Percentiles rank a stretch among this genome's conserved stretches.
Conservation (phyloP, 2,888 invertebrate genomes). For the Leptinotarsa rubiginosa region DNA sequence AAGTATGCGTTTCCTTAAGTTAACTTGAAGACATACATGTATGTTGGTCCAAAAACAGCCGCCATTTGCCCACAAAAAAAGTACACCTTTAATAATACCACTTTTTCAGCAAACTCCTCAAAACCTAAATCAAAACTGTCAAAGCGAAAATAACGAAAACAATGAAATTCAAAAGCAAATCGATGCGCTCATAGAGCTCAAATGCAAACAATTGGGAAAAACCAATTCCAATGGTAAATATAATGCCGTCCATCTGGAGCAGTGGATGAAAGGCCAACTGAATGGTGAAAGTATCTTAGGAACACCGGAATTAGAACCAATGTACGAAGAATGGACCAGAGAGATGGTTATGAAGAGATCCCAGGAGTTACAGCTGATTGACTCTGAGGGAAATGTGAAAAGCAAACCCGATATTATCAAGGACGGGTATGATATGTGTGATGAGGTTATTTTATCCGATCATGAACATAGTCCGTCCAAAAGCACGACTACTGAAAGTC, state of each 20-base stretch:
- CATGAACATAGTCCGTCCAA: slow-evolving; percentile 78
- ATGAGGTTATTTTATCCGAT: slow-evolving; percentile 64
- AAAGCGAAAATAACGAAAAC: slow-evolving; percentile 45
- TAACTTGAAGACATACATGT: not conserved
- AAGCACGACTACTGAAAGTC: slow-evolving; percentile 83
- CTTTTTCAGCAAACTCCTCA: slow-evolving; percentile 58
- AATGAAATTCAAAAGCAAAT: slow-evolving; percentile 67
- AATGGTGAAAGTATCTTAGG: slow-evolving; percentile 64
- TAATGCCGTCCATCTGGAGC: slow-evolving; percentile 79
- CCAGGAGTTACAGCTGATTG: slow-evolving; percentile 75
- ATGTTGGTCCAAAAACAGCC: slow-evolving; percentile 11
- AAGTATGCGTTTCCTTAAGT: not conserved
- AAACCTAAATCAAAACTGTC: slow-evolving; percentile 58
- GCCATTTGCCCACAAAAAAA: not conserved
- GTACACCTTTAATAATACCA: slow-evolving; percentile 48
- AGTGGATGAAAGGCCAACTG: slow-evolving; percentile 84
- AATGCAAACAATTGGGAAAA: slow-evolving; percentile 74
- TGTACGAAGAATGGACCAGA: slow-evolving; percentile 78
- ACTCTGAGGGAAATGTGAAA: slow-evolving; percentile 62
- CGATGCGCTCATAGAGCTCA: slow-evolving; percentile 73
- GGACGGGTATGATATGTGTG: slow-evolving; percentile 66
- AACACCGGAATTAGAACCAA: slow-evolving; percentile 66
- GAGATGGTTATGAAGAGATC: slow-evolving; percentile 79
- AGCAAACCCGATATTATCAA: slow-evolving; percentile 37
- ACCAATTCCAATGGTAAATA: slow-evolving; percentile 75